Evolutionary conservation across 2,113 vertebrate genomes (phyloP).

Genomic region (Dicerorhinus sumatrensis): DNA sequence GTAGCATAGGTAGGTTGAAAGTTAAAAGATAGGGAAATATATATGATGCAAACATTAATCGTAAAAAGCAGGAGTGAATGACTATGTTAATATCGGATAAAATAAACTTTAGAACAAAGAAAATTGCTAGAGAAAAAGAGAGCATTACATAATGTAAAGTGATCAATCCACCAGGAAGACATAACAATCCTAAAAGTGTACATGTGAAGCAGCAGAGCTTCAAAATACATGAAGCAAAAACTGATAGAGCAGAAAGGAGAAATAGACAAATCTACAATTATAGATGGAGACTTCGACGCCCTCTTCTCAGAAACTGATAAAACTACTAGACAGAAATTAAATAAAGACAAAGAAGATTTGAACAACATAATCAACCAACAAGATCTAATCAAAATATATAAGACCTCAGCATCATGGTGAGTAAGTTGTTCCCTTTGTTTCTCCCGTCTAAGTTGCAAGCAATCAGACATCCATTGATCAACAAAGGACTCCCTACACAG

Average conservation of each 20-base stretch:
- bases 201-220: neutral
- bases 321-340: neutral
- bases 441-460: too few relatives aligned
- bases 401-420: too few relatives aligned
- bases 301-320: neutral
- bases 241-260: neutral
- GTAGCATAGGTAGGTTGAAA: neutral
- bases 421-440: too few relatives aligned
- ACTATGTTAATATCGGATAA: neutral
- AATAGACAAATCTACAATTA: neutral
- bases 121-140: neutral
- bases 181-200: too few relatives aligned
- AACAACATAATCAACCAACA: neutral
- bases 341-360: neutral
- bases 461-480: too few relatives aligned
- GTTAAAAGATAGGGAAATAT: neutral
- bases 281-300: too few relatives aligned
- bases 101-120: too few relatives aligned
- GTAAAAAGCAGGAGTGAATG: neutral
- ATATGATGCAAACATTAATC: neutral
- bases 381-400: neutral
- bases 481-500: too few relatives aligned
- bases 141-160: too few relatives aligned
- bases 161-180: too few relatives aligned
- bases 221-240: neutral